phyloP scores from a whole-genome alignment of 1,140 invertebrate genomes.

The Orchesella cincta region DNA sequence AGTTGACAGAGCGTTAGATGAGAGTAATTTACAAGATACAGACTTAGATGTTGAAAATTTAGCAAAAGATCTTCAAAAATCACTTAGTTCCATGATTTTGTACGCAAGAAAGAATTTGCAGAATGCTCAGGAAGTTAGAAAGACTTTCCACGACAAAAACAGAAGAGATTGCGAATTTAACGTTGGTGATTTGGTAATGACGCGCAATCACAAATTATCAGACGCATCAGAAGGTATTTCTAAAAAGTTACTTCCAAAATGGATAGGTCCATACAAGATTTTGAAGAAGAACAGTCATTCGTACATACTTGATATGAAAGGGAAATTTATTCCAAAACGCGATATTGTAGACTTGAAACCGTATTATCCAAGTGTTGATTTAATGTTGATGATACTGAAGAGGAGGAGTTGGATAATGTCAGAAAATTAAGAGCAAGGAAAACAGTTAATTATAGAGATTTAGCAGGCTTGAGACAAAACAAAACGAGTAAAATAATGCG shows the following conservation, averaged over 20 bases:
- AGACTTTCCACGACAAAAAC: constrained; percentile 26
- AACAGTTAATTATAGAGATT: background rate
- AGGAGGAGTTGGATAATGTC: background rate
- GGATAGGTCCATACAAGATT: constrained; percentile 1
- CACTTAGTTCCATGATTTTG: constrained; percentile 21
- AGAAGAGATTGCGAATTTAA: background rate
- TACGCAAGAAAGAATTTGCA: constrained; percentile 30
- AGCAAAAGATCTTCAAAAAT: constrained; percentile 19
- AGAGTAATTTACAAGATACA: background rate
- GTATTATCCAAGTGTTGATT: background rate
- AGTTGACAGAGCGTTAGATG: constrained; percentile 29
- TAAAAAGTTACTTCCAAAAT: background rate
- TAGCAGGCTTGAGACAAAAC: too few relatives aligned
- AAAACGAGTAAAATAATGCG: too few relatives aligned
- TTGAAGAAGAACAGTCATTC: background rate
- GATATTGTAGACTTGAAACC: constrained; percentile 4
- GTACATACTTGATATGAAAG: background rate
- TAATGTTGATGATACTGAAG: background rate
- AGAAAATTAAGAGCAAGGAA: background rate
- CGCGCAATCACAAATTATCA: background rate
- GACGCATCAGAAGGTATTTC: constrained; percentile 1
- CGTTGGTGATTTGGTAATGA: background rate
- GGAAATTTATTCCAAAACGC: background rate
- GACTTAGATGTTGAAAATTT: background rate
- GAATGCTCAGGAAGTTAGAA: constrained; percentile 22